Conservation (phyloP, 2,797 vertebrate genomes). For the Periophthalmus magnuspinnatus region DNA sequence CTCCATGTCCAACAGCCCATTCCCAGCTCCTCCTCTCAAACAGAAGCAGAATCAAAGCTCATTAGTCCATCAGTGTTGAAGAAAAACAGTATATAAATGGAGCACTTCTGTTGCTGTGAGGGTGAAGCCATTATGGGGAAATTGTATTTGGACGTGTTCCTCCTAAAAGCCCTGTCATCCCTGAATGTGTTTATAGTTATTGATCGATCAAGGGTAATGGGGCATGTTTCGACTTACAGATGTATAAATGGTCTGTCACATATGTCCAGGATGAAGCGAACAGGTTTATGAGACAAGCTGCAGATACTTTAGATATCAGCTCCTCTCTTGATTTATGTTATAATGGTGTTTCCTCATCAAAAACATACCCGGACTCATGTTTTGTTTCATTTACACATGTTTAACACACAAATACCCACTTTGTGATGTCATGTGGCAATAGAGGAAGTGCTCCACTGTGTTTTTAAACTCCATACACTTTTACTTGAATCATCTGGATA, state of each 20-base stretch:
- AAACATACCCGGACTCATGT: too few relatives aligned
- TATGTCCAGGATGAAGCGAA: not conserved
- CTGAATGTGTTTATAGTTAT: constrained; percentile 26
- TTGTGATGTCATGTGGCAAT: too few relatives aligned
- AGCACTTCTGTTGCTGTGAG: constrained; percentile 47
- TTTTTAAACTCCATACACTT: too few relatives aligned
- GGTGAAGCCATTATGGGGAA: constrained; percentile 44
- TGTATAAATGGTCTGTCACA: not conserved
- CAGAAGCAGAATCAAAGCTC: constrained; percentile 38
- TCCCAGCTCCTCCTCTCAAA: constrained; percentile 29
- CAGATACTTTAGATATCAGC: too few relatives aligned
- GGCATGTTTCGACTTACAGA: constrained; percentile 23
- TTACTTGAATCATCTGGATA: too few relatives aligned
- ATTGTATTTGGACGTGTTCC: constrained; percentile 44
- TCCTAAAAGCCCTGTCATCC: constrained; percentile 41
- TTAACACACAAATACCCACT: too few relatives aligned
- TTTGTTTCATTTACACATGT: too few relatives aligned
- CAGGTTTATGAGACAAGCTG: constrained; percentile 5
- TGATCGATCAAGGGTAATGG: constrained; percentile 21
- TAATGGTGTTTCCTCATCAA: too few relatives aligned
- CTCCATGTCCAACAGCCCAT: not conserved
- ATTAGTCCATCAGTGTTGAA: constrained; percentile 46
- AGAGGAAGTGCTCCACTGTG: too few relatives aligned
- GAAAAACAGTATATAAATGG: constrained; percentile 48
- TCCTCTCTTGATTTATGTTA: too few relatives aligned